phyloP scores from a whole-genome alignment of 2,888 invertebrate species.

The Drosophila villosipedis region DNA sequence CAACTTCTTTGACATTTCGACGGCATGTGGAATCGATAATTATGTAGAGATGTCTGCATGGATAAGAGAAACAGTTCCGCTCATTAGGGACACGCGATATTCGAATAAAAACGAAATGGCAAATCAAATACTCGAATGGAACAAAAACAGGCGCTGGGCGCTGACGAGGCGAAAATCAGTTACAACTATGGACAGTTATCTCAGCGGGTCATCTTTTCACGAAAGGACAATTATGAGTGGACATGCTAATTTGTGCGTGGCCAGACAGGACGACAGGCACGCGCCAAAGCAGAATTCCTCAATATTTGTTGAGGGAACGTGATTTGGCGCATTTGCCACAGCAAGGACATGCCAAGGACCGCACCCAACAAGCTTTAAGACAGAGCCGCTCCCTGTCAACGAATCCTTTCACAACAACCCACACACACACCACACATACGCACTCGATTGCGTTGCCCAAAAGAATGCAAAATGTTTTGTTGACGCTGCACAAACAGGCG shows the following conservation, averaged over 20 bases:
- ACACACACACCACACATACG: constrained; percentile 19
- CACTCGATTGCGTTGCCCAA: constrained; percentile 41
- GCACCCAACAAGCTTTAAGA: constrained; percentile 47
- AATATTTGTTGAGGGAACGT: constrained; percentile 81
- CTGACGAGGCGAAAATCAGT: constrained; percentile 73
- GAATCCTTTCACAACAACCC: constrained; percentile 43
- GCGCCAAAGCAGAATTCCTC: constrained; percentile 82
- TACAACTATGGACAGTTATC: constrained; percentile 80
- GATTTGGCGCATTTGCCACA: constrained; percentile 77
- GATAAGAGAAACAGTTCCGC: constrained; percentile 34
- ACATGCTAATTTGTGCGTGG: constrained; percentile 84
- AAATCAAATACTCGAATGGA: constrained; percentile 69
- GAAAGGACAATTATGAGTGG: constrained; percentile 81
- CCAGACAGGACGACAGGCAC: constrained; percentile 32
- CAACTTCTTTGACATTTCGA: constrained; percentile 9
- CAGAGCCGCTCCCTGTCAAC: constrained; percentile 44
- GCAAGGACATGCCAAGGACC: constrained; percentile 45
- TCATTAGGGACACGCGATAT: constrained; percentile 79
- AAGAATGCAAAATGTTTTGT: constrained; percentile 74
- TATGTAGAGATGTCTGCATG: neutral
- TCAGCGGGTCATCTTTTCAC: constrained; percentile 82
- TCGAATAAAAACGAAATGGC: constrained; percentile 68
- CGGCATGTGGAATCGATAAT: constrained; percentile 34
- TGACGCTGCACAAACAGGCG: constrained; percentile 64
- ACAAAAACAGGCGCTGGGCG: constrained; percentile 17